A percentile compares a stretch with the other conserved stretches of the same genome.
These are phyloP conservation scores for Euzetes globulus DNA, from an alignment of 2,888 invertebrate genomes.

Conservation along the genomic window DNA sequence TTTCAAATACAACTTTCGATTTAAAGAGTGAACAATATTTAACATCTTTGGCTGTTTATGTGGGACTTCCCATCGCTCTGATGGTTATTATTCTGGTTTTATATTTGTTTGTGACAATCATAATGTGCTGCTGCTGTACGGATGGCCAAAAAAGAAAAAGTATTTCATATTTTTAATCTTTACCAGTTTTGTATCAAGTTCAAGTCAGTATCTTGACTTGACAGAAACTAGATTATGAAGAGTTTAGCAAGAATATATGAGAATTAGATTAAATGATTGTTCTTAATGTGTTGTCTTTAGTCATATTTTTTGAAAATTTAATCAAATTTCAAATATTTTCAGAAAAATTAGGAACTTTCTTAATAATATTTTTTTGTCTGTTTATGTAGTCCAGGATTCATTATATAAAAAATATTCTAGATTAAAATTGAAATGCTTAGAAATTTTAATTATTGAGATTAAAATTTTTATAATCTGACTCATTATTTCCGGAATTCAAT, in stretches of 20 bases:
- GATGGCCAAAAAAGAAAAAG: neutral
- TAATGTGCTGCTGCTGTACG: neutral
- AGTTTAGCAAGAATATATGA: too few relatives aligned
- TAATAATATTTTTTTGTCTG: too few relatives aligned
- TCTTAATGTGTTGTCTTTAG: neutral
- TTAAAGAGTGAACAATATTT: neutral
- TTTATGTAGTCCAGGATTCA: too few relatives aligned
- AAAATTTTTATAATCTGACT: too few relatives aligned
- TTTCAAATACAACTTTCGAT: slow-evolving; percentile 8
- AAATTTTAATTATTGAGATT: too few relatives aligned
- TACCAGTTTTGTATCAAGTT: neutral
- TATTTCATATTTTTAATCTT: neutral
- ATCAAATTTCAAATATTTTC: too few relatives aligned
- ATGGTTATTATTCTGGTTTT: neutral
- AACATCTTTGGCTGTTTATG: neutral
- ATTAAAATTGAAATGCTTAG: too few relatives aligned
- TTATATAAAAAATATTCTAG: too few relatives aligned
- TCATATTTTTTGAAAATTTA: too few relatives aligned
- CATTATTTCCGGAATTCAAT: too few relatives aligned
- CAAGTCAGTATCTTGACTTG: neutral
- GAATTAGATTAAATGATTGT: neutral
- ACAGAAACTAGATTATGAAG: too few relatives aligned
- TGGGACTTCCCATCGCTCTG: neutral
- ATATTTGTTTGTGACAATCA: neutral
- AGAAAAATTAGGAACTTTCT: too few relatives aligned